Base-by-base conservation (phyloP, 2,113 vertebrate genomes). In the Ceratotherium simum region DNA sequence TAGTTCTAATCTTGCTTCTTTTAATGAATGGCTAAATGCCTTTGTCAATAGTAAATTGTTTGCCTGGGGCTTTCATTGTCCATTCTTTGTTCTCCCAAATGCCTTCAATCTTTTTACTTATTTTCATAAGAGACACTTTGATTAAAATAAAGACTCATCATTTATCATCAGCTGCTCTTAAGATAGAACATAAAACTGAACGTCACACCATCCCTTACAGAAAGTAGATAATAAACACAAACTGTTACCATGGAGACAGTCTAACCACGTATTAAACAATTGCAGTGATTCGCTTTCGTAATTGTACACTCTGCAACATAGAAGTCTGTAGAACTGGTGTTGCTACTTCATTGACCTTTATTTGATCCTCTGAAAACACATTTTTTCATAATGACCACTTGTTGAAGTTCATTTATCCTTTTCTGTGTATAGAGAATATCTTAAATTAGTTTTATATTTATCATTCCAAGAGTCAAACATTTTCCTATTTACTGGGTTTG, bases 91-190 rank as follows among this genome's bases (percentile, higher is more conserved):
- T 78, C 64, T 54, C 7, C 60, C 4, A 62, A 13, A 11, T 11
- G 18, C 33, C 27, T 96, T 85, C 70, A 36, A 73, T 76, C 31
- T 70, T 92, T 58, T 56, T 16, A 39, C 36, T 96, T 87, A 69
- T 60, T 95, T 91, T 73, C 36, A n/a, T 42, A 62, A 90, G 42
- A 75, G 20, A 48, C 46, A 65, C 5, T 82, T 82, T 75, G 69
- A 94, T 86, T 95, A 94, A 92, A 82, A 97, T 54, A 67, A 73
- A 87, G 46, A 78, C 33, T 82, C 62, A 90, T 65, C 48, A 48
- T 48, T 48, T 48, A 48, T 48, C 48, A 48, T 9, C 67, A 85
- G 23, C 60, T 80, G 31, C 69, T 88, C 60, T 93, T 60, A 64
- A 93, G 31, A 54, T 81, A 70, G 16, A 69, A 51, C 18, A 80